Evolutionary conservation across 2,888 invertebrate species (phyloP), one percentile per base, ranked within the genome.

Genomic region (Agelastica alni): DNA sequence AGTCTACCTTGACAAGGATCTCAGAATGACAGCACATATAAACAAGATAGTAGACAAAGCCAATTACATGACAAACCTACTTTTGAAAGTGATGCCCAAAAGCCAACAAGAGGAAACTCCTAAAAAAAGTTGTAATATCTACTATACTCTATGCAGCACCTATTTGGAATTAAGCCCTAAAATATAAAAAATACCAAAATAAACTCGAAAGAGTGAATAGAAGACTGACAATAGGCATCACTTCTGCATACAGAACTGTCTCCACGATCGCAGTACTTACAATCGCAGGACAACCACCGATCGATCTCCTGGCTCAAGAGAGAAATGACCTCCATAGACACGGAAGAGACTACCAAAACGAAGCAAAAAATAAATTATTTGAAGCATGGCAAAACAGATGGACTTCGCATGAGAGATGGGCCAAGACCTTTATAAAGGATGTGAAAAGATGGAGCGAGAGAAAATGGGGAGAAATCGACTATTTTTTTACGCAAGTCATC

Each of bases 341-440:
- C 4, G 32, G 20, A 4, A 30, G 7, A 32, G 4, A 12, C 4
- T 13, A 32, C 7, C 2, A 13, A 31, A 22, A 14, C 12, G 22
- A 12, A 30, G 44, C 30, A 30, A 30, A 16, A 18, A 14, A 26
- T 7, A 28, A 39, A 10, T 7, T 31, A 5, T n/a, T 51, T n/a
- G n/a, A n/a, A 12, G 5, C 30, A 22, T 51, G 51, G 51, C 30
- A 31, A 22, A 12, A n/a, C 13, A 20, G 9, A 16, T 51, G 51
- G 43, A 12, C n/a, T 7, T 4, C 10, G 2, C 34, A 28, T 9
- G 28, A 36, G 9, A 26, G 45, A 12, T 51, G 37, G 43, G 22
- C 53, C 13, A 49, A 32, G 12, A 12, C 17, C 3, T 44, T 53
- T n/a, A 53, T 58, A 9, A 46, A 32, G 10, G 41, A 56, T 32